phyloP scores from a whole-genome alignment of 2,797 vertebrate species.

The Megaceryle alcyon region DNA sequence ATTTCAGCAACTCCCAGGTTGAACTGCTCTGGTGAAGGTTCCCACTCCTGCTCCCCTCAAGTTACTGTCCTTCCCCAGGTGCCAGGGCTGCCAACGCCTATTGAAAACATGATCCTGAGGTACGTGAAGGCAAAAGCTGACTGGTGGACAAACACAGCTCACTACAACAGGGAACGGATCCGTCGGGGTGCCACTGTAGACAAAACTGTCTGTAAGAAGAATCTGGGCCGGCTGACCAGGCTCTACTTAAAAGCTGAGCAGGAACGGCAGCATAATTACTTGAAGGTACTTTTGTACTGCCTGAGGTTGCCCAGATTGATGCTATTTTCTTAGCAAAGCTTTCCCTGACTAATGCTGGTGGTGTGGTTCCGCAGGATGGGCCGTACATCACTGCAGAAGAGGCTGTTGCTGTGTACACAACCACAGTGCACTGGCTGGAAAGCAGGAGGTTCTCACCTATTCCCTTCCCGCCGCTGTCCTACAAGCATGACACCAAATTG shows the following conservation, averaged over 20 bases:
- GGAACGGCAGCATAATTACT: slow-evolving; percentile 98
- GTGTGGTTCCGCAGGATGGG: slow-evolving; percentile 85
- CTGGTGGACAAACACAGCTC: slow-evolving; percentile 99
- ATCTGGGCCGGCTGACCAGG: slow-evolving; percentile 94
- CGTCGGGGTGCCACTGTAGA: slow-evolving; percentile 97
- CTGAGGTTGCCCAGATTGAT: not conserved
- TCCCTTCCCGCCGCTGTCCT: slow-evolving; percentile 96
- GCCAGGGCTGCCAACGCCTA: slow-evolving; percentile 96
- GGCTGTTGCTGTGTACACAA: slow-evolving; percentile 98
- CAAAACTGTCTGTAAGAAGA: slow-evolving; percentile 99
- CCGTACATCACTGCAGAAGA: slow-evolving; percentile 99
- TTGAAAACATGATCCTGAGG: slow-evolving; percentile 99
- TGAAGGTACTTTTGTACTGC: slow-evolving; percentile 84
- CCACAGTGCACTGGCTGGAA: slow-evolving; percentile 96
- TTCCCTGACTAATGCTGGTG: not conserved
- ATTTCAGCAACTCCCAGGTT: not conserved
- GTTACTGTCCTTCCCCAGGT: slow-evolving; percentile 79
- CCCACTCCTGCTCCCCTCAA: not conserved
- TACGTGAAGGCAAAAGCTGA: slow-evolving; percentile 99
- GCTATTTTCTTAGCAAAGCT: not conserved
- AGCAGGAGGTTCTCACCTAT: slow-evolving; percentile 98
- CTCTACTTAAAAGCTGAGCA: slow-evolving; percentile 98
- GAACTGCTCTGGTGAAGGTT: not conserved
- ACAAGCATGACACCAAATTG: slow-evolving; percentile 98
- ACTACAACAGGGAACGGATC: slow-evolving; percentile 98